A percentile compares a stretch with the other conserved stretches of the same genome.
Evolutionary conservation across 2,888 invertebrate species (phyloP).

Genomic region (Elgonia sp.): DNA sequence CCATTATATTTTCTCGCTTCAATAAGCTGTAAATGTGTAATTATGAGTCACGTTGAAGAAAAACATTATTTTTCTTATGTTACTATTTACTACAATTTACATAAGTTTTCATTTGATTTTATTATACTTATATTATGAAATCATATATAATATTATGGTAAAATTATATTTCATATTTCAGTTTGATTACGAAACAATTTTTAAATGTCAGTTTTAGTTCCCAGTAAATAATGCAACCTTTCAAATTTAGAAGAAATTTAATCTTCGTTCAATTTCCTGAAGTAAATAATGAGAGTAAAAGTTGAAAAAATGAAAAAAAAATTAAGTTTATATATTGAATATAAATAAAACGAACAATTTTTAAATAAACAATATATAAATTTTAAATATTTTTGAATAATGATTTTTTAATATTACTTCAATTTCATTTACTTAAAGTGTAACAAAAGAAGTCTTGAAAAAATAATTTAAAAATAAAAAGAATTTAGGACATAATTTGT

Average conservation of each 20-base stretch:
- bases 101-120: neutral
- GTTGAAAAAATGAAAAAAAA: neutral
- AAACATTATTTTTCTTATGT: neutral
- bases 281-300: neutral
- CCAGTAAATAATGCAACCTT: slow-evolving; percentile 14
- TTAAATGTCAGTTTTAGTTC: too few species aligned
- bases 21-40: neutral
- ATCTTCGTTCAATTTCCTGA: slow-evolving; percentile 8
- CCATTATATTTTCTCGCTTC: neutral
- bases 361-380: too few species aligned
- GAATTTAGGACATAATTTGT: too few species aligned
- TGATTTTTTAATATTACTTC: too few species aligned
- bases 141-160: neutral
- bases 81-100: too few species aligned
- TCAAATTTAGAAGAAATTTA: slow-evolving; percentile 3
- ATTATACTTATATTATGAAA: neutral
- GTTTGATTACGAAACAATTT: neutral
- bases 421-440: too few species aligned
- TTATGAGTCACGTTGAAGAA: slow-evolving; percentile 1
- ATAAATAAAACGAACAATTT: too few species aligned
- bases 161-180: neutral
- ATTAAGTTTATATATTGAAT: too few species aligned
- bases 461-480: too few species aligned
- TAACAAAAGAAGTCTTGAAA: too few species aligned
- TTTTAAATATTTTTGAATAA: too few species aligned